phyloP scores from a whole-genome alignment of 2,113 vertebrate species.

The Dicentrarchus labrax region DNA sequence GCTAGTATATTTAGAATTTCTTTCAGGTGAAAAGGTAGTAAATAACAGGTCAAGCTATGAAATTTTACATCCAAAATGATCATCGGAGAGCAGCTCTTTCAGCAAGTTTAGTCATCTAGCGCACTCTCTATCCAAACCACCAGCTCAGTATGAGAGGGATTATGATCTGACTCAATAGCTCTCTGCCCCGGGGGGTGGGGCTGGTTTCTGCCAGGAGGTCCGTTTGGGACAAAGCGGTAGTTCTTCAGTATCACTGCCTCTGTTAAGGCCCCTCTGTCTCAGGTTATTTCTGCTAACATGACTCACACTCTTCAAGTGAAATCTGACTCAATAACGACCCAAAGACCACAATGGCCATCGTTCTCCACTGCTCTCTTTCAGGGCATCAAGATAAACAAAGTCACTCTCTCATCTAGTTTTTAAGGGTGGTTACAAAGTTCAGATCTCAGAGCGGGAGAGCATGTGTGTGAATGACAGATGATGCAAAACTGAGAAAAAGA shows the following conservation, averaged over 20 bases:
- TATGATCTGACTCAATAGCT: conserved; percentile 44
- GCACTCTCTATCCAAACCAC: conserved; percentile 15
- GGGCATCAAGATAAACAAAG: conserved; percentile 50
- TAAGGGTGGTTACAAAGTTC: conserved; percentile 3
- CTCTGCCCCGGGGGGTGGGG: conserved; percentile 47
- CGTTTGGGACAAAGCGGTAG: conserved; percentile 57
- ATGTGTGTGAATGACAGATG: background rate
- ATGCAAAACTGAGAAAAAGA: background rate
- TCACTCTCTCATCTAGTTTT: conserved; percentile 39
- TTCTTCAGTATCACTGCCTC: conserved; percentile 67
- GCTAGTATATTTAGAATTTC: background rate
- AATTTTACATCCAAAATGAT: conserved; percentile 15
- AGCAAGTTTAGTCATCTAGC: conserved; percentile 1
- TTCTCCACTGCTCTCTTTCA: conserved; percentile 53
- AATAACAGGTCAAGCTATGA: background rate
- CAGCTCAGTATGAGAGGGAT: conserved; percentile 29
- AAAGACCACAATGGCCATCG: conserved; percentile 56
- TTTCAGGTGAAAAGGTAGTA: background rate
- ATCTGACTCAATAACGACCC: conserved; percentile 59
- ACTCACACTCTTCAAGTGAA: conserved; percentile 63
- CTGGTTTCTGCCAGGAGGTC: conserved; percentile 40
- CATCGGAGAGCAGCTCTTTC: conserved; percentile 10
- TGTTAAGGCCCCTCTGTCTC: conserved; percentile 63
- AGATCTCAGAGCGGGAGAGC: background rate
- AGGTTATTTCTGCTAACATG: conserved; percentile 69